Evolutionary conservation across 2,113 vertebrate genomes (phyloP).

Genomic region (Esox niger): DNA sequence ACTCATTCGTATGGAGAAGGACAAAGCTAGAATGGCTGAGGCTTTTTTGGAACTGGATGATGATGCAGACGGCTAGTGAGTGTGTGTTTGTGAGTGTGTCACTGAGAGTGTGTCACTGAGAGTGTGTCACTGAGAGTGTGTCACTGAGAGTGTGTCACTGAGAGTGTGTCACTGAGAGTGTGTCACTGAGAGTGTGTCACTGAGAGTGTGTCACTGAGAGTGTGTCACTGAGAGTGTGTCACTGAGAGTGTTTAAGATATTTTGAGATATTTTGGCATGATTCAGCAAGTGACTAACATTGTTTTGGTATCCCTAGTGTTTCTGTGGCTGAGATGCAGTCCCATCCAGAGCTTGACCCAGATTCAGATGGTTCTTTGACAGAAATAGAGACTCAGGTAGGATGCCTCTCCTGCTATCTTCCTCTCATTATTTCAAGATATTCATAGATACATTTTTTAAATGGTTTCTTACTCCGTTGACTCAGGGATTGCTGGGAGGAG

Average conservation of each 20-base stretch:
- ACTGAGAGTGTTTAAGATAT: neutral
- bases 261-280: neutral
- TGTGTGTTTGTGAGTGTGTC: neutral
- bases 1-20: conserved; percentile 64
- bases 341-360: conserved; percentile 80
- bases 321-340: conserved; percentile 76
- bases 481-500: conserved; percentile 76
- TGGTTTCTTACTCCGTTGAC: conserved; percentile 17
- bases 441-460: too few relatives aligned
- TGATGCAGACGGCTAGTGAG: conserved; percentile 78
- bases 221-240: conserved; percentile 1
- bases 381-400: conserved; percentile 81
- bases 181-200: conserved; percentile 55
- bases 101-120: neutral
- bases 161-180: conserved; percentile 41
- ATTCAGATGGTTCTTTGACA: conserved; percentile 77
- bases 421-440: neutral
- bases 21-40: conserved; percentile 70
- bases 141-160: conserved; percentile 40
- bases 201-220: conserved; percentile 44
- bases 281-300: neutral
- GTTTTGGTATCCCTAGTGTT: conserved; percentile 63
- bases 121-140: conserved; percentile 63
- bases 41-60: conserved; percentile 85
- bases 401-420: conserved; percentile 4